These are phyloP conservation scores for Eulithis prunata DNA, from an alignment of 2,888 invertebrate species.

Conservation along the genomic window DNA sequence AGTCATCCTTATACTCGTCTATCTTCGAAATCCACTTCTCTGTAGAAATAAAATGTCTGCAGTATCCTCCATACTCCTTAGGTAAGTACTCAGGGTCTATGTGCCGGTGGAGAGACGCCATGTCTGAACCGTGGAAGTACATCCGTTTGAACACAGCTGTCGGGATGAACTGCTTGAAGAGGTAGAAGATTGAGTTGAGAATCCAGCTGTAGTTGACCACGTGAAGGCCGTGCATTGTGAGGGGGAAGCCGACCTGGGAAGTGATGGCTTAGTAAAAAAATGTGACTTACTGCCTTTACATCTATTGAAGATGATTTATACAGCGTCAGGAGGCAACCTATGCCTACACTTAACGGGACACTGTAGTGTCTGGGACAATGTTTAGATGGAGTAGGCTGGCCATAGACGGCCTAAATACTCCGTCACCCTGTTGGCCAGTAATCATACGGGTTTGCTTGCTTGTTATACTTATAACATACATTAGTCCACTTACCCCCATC, in stretches of 20 bases:
- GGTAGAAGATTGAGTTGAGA: conserved; percentile 89
- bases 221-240: conserved; percentile 89
- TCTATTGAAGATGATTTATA: too few species aligned
- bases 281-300: too few species aligned
- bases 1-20: conserved; percentile 78
- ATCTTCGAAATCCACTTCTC: conserved; percentile 86
- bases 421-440: too few species aligned
- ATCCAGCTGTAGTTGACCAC: conserved; percentile 91
- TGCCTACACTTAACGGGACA: too few species aligned
- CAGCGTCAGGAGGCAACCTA: too few species aligned
- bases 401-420: too few species aligned
- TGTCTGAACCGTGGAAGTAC: conserved; percentile 72
- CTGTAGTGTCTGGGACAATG: too few species aligned
- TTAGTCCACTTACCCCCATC: conserved; percentile 65
- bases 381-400: too few species aligned
- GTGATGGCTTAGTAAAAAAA: not conserved
- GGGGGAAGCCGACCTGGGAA: conserved; percentile 87
- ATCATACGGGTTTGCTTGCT: too few species aligned
- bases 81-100: conserved; percentile 70
- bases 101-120: conserved; percentile 67
- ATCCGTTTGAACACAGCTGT: conserved; percentile 84
- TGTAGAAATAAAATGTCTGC: conserved; percentile 81
- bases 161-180: conserved; percentile 91
- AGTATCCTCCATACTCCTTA: conserved; percentile 75
- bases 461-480: too few species aligned